Evolutionary conservation across 2,113 vertebrate genomes (phyloP), one percentile per base, ranked within the genome.

Genomic region (Orientallactaga bullata): DNA sequence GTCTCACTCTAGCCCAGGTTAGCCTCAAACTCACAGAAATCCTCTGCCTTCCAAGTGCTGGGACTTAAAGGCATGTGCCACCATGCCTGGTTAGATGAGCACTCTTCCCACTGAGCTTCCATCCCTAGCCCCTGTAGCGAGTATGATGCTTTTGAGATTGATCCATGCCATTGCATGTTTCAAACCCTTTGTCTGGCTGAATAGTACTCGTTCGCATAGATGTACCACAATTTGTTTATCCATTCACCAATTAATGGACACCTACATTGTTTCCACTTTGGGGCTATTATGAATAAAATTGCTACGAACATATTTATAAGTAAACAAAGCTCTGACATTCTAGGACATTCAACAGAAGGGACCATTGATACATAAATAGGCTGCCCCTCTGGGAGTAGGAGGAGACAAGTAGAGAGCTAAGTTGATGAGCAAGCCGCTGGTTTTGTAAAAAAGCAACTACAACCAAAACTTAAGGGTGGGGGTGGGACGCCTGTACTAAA

Each of bases 201-300:
- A 39, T 63, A 77, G 32, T 78, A 51, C 15, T 74, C 69, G 80
- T 35, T 32, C 84, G 35, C 80, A 7, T 39, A 24, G 55, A 26
- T 65, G 13, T 65, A 77, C 13, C 55, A 68, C 30, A 21, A 7
- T 86, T 51, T 74, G 20, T 83, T 90, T 78, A 83, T 78, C 26
- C 39, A 20, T 68, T 89, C 55, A 72, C 35, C 72, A 37, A 8
- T 13, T 84, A 21, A 79, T 39, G 6, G 61, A 32, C 55, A 74
- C 61, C 87, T 80, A 32, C 82, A 42, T 39, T 89, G 76, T 95
- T 87, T 92, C 30, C 71, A 86, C 51, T 92, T 89, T 63, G 13
- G 61, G 30, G 28, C 79, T 58, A 28, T 95, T 68, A 51, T 83
- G 88, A 96, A 83, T 85, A n/a, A 90, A 95, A 77, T 71, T 89